Evolutionary conservation across 1,140 invertebrate species (phyloP), one percentile per base, ranked within the genome.

Genomic region (Zaprionus camerounensis): DNA sequence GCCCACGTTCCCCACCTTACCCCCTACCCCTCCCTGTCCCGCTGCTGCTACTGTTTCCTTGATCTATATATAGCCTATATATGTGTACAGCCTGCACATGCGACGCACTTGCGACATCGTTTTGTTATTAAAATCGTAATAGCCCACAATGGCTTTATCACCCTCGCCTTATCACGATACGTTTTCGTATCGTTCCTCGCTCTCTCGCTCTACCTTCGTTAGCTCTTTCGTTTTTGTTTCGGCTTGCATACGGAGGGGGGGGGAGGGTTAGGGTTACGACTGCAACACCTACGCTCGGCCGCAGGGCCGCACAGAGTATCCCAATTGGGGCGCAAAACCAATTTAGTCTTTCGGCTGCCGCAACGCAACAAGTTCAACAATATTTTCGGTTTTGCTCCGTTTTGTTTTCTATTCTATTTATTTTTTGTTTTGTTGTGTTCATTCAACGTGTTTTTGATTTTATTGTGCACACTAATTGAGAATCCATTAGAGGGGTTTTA

Each of bases 381-480:
- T 26, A 28, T 28, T 51, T 71, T 44, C 24, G 17, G 22, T 22
- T 31, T 15, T 22, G n/a, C 44, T 38, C 22, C 56, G 20, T 51
- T 31, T 17, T 13, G 17, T 22, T 15, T 49, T 63, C 22, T 26
- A 68, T 38, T 31, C 28, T 65, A 9, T 17, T 9, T 36, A 41
- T 57, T 31, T 31, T 31, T 2, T 31, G 28, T 2, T 26, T 26
- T 26, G 24, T 26, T 26, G 24, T 26, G 24, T n/a, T n/a, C 28
- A 31, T 31, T 31, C 7, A 28, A 28, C 7, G 28, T 31, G 28
- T 31, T 28, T 6, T 1, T 28, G 5, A 6, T 31, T 31, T 31
- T 31, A 31, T 31, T 31, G 58, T 49, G 49, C 49, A 77, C 83
- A 77, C 83, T 82, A 88, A 90, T 87, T 79, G 77, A 66, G 51